Evolutionary conservation across 2,797 vertebrate species (phyloP).

Genomic region (Ctenosaura bakeri): DNA sequence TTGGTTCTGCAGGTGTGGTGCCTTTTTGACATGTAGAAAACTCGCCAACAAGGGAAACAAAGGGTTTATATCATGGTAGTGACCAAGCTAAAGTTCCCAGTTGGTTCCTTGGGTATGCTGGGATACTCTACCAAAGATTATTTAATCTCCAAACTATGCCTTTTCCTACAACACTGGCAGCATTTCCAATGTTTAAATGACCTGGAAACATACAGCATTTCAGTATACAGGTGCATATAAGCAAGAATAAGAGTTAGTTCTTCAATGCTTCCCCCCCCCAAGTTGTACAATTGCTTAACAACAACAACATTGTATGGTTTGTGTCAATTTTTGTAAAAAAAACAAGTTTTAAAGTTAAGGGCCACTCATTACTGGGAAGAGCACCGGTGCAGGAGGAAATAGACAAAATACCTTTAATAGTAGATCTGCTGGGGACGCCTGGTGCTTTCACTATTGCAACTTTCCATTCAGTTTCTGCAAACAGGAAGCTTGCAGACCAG

Average conservation of each 20-base stretch:
- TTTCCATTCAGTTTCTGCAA: not conserved
- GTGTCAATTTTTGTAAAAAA: not conserved
- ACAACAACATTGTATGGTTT: not conserved
- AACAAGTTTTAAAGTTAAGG: not conserved
- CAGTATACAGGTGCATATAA: not conserved
- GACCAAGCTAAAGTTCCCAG: not conserved
- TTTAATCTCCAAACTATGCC: constrained; percentile 12
- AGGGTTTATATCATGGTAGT: not conserved
- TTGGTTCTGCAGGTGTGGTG: not conserved
- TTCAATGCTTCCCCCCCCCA: too few relatives aligned
- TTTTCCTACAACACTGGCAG: not conserved
- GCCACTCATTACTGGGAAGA: not conserved
- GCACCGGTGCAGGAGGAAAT: not conserved
- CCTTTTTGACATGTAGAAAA: not conserved
- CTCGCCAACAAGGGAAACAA: not conserved
- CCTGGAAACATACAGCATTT: not conserved
- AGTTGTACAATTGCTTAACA: not conserved
- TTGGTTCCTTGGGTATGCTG: not conserved
- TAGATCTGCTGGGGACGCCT: not conserved
- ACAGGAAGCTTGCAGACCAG: too few relatives aligned
- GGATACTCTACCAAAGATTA: not conserved
- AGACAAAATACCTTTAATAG: not conserved
- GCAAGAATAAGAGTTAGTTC: not conserved
- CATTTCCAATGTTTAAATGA: not conserved
- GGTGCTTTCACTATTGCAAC: not conserved